phyloP scores from a whole-genome alignment of 1,140 invertebrate species.

The Drosophila nikananu region DNA sequence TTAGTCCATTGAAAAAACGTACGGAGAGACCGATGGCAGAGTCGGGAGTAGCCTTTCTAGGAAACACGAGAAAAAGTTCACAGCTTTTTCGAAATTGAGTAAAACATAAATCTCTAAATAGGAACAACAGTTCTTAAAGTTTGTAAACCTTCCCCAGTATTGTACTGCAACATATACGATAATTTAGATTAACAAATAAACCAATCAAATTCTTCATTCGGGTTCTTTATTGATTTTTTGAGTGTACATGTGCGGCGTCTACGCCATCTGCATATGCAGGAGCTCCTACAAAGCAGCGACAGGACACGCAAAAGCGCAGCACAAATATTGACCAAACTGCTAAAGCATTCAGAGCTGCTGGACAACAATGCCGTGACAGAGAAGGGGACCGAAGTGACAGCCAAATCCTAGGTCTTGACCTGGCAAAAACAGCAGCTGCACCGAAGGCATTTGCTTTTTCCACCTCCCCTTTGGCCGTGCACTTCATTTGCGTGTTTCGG shows the following conservation, averaged over 20 bases:
- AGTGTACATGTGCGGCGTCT: constrained; percentile 42
- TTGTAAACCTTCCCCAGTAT: not conserved
- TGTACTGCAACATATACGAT: no score
- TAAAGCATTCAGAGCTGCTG: constrained; percentile 69
- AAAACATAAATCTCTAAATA: not conserved
- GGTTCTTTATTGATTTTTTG: constrained; percentile 46
- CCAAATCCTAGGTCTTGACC: constrained; percentile 12
- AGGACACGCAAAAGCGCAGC: constrained; percentile 70
- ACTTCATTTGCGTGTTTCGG: constrained; percentile 52
- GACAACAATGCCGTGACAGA: constrained; percentile 51
- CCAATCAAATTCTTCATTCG: no score
- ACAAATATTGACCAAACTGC: constrained; percentile 79
- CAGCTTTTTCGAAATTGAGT: not conserved
- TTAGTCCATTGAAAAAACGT: constrained; percentile 58
- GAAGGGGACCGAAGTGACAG: constrained; percentile 4
- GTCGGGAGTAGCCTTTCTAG: not conserved
- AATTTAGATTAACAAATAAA: no score
- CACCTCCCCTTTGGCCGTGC: constrained; percentile 14
- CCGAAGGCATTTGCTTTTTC: constrained; percentile 1
- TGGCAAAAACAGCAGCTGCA: constrained; percentile 2
- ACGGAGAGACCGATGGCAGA: constrained; percentile 2
- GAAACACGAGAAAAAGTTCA: not conserved
- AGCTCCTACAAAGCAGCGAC: constrained; percentile 10
- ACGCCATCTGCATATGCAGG: constrained; percentile 58
- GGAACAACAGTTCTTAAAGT: not conserved